Evolutionary conservation across 2,797 vertebrate genomes (phyloP).

Genomic region (Acestrorhynchus altus): DNA sequence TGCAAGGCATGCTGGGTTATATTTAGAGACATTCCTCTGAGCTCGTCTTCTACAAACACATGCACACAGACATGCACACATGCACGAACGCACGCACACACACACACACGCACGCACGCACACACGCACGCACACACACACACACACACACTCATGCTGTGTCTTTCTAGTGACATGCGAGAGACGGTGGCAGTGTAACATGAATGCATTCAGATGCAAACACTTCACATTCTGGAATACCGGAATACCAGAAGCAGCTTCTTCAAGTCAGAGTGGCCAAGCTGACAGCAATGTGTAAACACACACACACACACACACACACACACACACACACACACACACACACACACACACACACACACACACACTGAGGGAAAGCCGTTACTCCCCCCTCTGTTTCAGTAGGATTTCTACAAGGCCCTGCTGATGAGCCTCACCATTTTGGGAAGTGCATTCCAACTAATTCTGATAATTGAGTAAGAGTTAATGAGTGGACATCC

Average conservation of each 20-base stretch:
- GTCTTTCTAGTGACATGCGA: slow-evolving; percentile 76
- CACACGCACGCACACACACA: not conserved
- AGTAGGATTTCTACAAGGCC: too few species aligned
- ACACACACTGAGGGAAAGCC: not conserved
- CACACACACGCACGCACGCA: not conserved
- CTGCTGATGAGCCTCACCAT: too few species aligned
- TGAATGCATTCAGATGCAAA: slow-evolving; percentile 66
- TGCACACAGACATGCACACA: slow-evolving; percentile 26
- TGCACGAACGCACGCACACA: not conserved
- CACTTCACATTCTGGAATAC: slow-evolving; percentile 65
- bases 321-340: not conserved
- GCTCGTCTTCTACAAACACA: slow-evolving; percentile 54
- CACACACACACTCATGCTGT: not conserved
- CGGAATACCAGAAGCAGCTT: slow-evolving; percentile 44
- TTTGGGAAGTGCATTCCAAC: too few species aligned
- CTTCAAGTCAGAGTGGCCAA: slow-evolving; percentile 26
- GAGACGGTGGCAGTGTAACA: slow-evolving; percentile 65
- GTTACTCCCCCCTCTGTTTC: too few species aligned
- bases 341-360: not conserved
- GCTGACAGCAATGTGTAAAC: slow-evolving; percentile 24
- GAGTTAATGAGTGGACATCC: too few species aligned
- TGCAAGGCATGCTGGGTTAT: slow-evolving; percentile 68
- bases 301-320: slow-evolving; percentile 9
- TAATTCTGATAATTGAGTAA: too few species aligned
- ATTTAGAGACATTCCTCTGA: slow-evolving; percentile 70